Evolutionary conservation across 2,888 invertebrate genomes (phyloP).

Genomic region (Stenoptilia bipunctidactyla): DNA sequence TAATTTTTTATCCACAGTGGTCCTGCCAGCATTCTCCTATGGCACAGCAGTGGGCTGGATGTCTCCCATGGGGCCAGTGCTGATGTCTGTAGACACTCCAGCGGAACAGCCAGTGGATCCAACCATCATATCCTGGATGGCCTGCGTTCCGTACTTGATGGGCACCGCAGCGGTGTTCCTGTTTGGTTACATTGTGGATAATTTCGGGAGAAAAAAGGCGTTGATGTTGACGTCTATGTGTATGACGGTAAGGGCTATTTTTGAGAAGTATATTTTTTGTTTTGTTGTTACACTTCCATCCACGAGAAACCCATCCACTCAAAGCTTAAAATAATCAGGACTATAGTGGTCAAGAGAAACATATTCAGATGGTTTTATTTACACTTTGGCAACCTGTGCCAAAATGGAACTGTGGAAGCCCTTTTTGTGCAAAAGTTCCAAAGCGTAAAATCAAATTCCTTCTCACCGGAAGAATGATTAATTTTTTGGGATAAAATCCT

Average conservation of each 20-base stretch:
- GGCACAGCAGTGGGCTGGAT: conserved; percentile 70
- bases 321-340: too few relatives aligned
- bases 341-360: too few relatives aligned
- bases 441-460: too few relatives aligned
- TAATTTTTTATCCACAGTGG: conserved; percentile 47
- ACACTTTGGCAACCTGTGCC: too few relatives aligned
- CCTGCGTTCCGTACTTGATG: conserved; percentile 66
- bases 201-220: conserved; percentile 64
- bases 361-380: too few relatives aligned
- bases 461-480: too few relatives aligned
- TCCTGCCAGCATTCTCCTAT: conserved; percentile 64
- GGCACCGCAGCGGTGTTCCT: conserved; percentile 66
- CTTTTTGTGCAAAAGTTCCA: too few relatives aligned
- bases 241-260: conserved; percentile 57
- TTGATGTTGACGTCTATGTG: conserved; percentile 49
- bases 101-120: conserved; percentile 47
- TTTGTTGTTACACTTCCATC: too few relatives aligned
- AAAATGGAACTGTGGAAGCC: too few relatives aligned
- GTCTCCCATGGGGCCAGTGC: conserved; percentile 63
- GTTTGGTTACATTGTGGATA: conserved; percentile 64
- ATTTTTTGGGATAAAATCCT: too few relatives aligned
- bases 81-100: conserved; percentile 56
- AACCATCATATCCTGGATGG: conserved; percentile 68
- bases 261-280: too few relatives aligned
- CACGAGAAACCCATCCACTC: too few relatives aligned